Base-by-base conservation (phyloP, 2,113 vertebrate species). In the Polypterus bichir region DNA sequence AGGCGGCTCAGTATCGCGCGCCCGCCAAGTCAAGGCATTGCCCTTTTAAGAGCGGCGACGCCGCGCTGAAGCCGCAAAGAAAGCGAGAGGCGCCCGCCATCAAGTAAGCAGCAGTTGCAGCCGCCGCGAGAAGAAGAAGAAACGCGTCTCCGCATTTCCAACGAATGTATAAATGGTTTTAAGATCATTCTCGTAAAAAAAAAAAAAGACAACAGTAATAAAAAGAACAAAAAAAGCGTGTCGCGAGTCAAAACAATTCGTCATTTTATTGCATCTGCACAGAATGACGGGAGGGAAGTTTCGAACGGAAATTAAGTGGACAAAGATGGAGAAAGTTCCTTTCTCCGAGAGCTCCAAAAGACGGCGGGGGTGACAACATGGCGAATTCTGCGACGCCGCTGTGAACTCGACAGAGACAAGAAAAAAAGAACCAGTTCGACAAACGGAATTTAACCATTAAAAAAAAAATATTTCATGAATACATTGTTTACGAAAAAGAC, bases 301-400 rank as follows among this genome's bases (percentile, higher is more conserved):
- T 62, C 71, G 73, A 81, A 73, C 79, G 83, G 83, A 85, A 81
- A 84, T 79, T 76, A 81, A 82, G 77, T 46, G 73, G 79, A 83
- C 82, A 83, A 87, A 87, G 83, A 87, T 85, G 82, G 83, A 83
- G 82, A 81, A 79, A 61, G 81, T 78, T 84, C 74, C 81, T 79
- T 78, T 81, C 85, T 79, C 77, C 53, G 76, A 73, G 75, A 76
- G 77, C 82, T 80, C 76, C 83, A 82, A 79, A 27, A 86, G 82
- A 86, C 81, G 78, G 80, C 80, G 80, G 82, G 27, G 78, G 78
- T 78, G 80, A 83, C 85, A 87, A 87, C 83, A 87, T 87, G 85
- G 85, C 82, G 85, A 80, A 71, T 76, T 79, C 76, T 66, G 61
- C 76, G 72, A 78, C 64, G 73, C 80, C 75, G 74, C 80, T 67